Evolutionary conservation across 2,888 invertebrate genomes (phyloP).

Genomic region (Acronicta psi): DNA sequence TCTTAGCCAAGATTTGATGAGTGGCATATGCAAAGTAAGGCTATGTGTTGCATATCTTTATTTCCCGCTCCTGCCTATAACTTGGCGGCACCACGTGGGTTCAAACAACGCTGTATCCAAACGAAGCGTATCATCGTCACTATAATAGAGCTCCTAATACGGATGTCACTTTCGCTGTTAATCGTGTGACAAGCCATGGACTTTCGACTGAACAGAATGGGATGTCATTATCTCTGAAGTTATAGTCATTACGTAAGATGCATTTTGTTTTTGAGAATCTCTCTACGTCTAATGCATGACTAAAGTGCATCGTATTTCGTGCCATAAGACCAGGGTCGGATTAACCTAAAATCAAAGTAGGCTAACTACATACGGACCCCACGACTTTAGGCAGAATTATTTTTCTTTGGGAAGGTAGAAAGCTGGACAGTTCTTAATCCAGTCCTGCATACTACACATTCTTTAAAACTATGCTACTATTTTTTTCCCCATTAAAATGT

Average conservation of each 20-base stretch:
- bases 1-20: too few species aligned
- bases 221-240: constrained; percentile 9
- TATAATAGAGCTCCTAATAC: constrained; percentile 67
- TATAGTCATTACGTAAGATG: neutral
- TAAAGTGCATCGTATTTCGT: neutral
- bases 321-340: too few species aligned
- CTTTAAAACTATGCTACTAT: too few species aligned
- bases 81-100: constrained; percentile 24
- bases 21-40: too few species aligned
- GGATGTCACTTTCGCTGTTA: constrained; percentile 75
- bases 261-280: neutral
- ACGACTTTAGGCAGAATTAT: too few species aligned
- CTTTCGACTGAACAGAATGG: constrained; percentile 16
- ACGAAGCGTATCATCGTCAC: constrained; percentile 34
- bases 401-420: too few species aligned
- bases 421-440: too few species aligned
- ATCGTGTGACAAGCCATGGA: constrained; percentile 51
- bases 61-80: constrained; percentile 23
- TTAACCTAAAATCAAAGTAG: too few species aligned
- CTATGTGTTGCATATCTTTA: too few species aligned
- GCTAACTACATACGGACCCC: too few species aligned
- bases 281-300: neutral
- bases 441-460: too few species aligned
- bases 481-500: too few species aligned
- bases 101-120: constrained; percentile 29